phyloP scores from a whole-genome alignment of 2,113 vertebrate species.

The Athene noctua region DNA sequence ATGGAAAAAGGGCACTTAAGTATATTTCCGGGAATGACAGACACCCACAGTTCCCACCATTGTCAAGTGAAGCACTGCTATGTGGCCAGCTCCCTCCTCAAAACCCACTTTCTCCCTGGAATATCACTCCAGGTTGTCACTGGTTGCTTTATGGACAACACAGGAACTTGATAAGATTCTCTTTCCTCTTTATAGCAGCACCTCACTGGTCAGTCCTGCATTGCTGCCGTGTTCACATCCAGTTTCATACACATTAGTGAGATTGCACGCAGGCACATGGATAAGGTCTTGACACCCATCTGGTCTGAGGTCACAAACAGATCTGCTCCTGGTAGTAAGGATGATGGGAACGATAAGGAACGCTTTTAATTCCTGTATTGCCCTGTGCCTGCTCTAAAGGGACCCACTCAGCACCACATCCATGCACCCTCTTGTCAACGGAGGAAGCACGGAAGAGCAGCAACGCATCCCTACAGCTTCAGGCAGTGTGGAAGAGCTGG shows the following conservation, averaged over 20 bases:
- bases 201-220: background rate
- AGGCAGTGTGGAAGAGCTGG: background rate
- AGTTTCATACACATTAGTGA: rapidly evolving
- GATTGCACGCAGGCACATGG: background rate
- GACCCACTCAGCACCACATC: background rate
- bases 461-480: background rate
- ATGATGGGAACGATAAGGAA: background rate
- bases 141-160: background rate
- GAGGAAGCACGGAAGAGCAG: background rate
- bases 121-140: background rate
- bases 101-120: background rate
- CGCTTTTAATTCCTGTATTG: background rate
- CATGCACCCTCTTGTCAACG: background rate
- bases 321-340: background rate
- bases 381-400: background rate
- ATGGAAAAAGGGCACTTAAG: background rate
- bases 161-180: background rate
- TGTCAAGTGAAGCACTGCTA: background rate
- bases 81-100: background rate
- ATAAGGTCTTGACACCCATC: background rate
- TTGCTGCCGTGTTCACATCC: rapidly evolving
- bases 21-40: background rate
- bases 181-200: background rate
- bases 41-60: background rate
- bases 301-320: rapidly evolving